phyloP scores from a whole-genome alignment of 2,113 vertebrate species.

The Ptychochromis oligacanthus region DNA sequence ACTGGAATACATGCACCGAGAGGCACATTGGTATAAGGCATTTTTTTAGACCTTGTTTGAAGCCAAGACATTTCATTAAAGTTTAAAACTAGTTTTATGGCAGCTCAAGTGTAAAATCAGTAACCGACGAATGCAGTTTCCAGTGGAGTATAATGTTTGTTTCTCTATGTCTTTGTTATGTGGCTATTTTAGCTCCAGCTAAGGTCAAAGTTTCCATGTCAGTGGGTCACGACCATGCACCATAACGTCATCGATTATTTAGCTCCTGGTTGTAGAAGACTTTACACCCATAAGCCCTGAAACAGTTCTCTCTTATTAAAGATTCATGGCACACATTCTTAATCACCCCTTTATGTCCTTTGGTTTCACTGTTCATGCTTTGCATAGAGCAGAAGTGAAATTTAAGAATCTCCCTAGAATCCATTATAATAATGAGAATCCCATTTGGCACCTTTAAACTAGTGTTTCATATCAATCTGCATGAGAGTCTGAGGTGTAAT shows the following conservation, averaged over 20 bases:
- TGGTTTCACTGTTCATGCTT: constrained; percentile 54
- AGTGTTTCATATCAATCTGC: constrained; percentile 34
- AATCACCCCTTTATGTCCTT: constrained; percentile 64
- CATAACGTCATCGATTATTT: constrained; percentile 69
- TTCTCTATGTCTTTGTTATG: constrained; percentile 7
- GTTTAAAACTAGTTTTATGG: background rate
- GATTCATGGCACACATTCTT: constrained; percentile 73
- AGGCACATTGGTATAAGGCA: background rate
- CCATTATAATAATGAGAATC: constrained; percentile 54
- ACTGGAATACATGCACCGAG: background rate
- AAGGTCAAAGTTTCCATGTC: constrained; percentile 66
- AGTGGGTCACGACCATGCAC: constrained; percentile 62
- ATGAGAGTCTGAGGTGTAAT: background rate
- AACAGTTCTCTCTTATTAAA: constrained; percentile 71
- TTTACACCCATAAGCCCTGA: constrained; percentile 43
- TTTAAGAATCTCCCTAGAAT: constrained; percentile 52
- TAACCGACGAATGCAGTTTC: background rate
- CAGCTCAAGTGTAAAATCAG: background rate
- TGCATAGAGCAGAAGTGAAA: constrained; percentile 43
- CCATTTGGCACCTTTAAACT: constrained; percentile 30
- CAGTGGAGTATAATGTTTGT: constrained; percentile 18
- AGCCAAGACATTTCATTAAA: background rate
- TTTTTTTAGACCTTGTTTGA: background rate
- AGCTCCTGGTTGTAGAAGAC: constrained; percentile 50
- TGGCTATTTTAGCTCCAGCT: constrained; percentile 2